phyloP scores from a whole-genome alignment of 2,113 vertebrate genomes.

The Vombatus ursinus region DNA sequence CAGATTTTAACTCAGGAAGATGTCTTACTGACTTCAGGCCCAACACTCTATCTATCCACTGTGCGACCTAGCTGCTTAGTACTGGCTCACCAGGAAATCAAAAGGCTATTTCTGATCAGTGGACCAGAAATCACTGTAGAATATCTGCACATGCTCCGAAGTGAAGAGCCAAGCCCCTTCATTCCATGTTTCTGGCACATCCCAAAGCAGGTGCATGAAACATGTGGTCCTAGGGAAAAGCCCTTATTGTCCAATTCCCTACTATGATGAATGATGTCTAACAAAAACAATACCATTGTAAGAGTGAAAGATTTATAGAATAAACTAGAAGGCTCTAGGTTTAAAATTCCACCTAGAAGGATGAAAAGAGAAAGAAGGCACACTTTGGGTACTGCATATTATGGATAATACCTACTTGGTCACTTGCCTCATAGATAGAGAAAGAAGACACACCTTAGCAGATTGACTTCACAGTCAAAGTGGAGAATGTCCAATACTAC shows the following conservation, averaged over 20 bases:
- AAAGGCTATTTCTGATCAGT: not conserved
- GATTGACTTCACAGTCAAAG: not conserved
- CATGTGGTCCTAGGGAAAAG: not conserved
- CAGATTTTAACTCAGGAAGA: not conserved
- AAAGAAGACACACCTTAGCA: not conserved
- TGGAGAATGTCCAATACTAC: not conserved
- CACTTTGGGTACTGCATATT: not conserved
- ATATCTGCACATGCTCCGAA: not conserved
- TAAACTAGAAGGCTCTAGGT: not conserved
- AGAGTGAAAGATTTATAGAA: not conserved
- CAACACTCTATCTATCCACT: not conserved
- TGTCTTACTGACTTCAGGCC: not conserved
- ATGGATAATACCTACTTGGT: not conserved
- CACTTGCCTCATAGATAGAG: not conserved
- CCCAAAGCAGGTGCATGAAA: not conserved
- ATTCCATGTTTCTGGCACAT: not conserved
- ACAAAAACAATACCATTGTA: not conserved
- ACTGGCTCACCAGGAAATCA: not conserved
- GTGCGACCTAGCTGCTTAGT: too few species aligned
- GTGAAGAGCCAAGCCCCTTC: not conserved
- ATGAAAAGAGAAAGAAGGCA: not conserved
- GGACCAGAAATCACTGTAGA: not conserved
- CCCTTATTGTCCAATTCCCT: not conserved
- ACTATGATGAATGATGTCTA: not conserved
- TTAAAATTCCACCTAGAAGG: not conserved